Evolutionary conservation across 1,140 invertebrate species (phyloP).

Genomic region (Neuroterus valhalla): DNA sequence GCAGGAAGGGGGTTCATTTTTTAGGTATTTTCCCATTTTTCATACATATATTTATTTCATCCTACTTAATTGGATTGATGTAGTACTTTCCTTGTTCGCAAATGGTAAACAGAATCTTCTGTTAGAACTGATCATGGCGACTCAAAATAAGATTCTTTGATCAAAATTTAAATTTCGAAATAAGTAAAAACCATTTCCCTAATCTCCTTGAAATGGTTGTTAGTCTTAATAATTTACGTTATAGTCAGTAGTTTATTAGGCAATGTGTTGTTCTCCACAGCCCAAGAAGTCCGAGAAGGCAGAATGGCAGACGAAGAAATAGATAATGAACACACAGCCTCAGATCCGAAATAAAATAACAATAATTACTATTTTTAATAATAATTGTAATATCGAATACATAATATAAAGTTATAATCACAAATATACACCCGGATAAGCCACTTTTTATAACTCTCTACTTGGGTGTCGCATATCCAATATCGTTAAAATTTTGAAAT

Average conservation of each 20-base stretch:
- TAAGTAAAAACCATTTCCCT: too few species aligned
- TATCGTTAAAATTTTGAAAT: background rate
- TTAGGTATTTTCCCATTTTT: too few species aligned
- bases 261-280: conserved; percentile 78
- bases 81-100: too few species aligned
- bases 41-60: too few species aligned
- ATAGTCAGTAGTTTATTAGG: conserved; percentile 67
- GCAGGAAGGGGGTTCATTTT: too few species aligned
- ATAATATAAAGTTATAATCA: conserved; percentile 47
- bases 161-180: too few species aligned
- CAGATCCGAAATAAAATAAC: conserved; percentile 46
- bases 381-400: conserved; percentile 38
- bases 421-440: conserved; percentile 40
- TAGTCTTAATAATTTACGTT: conserved; percentile 42
- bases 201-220: conserved; percentile 16
- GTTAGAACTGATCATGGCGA: too few species aligned
- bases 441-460: conserved; percentile 48
- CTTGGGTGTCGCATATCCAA: conserved; percentile 39
- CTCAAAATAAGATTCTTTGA: too few species aligned
- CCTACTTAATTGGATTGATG: too few species aligned
- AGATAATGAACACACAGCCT: conserved; percentile 65
- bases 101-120: too few species aligned
- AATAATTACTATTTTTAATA: conserved; percentile 41
- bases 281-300: conserved; percentile 87
- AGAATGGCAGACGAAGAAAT: conserved; percentile 88